Evolutionary conservation across 35 echinoderm and acorn worm genomes (phyloP).

Genomic region (Ophiothrix spiculata): DNA sequence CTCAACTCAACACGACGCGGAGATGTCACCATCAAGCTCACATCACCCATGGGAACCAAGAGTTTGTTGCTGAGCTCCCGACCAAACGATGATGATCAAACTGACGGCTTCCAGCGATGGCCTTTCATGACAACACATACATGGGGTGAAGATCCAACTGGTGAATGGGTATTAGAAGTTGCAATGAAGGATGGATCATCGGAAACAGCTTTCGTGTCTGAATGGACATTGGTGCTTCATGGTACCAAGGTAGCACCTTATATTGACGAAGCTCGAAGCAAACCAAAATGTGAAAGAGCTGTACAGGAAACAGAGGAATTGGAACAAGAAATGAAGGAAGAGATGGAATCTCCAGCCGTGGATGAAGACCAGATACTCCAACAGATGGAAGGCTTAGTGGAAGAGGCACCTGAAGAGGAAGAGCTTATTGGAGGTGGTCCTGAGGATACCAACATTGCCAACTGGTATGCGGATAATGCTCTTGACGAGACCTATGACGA

Average conservation of each 20-base stretch:
- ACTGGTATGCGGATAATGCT: background rate
- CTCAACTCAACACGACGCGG: slow-evolving; percentile 83
- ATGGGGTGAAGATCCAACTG: slow-evolving; percentile 89
- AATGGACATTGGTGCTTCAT: slow-evolving; percentile 92
- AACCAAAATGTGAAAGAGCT: slow-evolving; percentile 48
- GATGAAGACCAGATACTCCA: background rate
- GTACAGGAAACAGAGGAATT: slow-evolving; percentile 37
- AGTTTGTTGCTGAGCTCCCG: slow-evolving; percentile 82
- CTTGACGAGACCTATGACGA: background rate
- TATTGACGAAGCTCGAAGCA: slow-evolving; percentile 75
- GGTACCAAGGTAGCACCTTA: slow-evolving; percentile 83
- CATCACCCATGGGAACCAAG: slow-evolving; percentile 88
- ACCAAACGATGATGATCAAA: slow-evolving; percentile 69
- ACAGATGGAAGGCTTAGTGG: background rate
- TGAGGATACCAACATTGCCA: background rate
- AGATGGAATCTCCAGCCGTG: background rate
- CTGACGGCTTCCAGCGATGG: slow-evolving; percentile 92
- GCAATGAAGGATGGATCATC: slow-evolving; percentile 58
- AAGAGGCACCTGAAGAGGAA: background rate
- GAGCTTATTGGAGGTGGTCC: background rate
- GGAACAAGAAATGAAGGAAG: slow-evolving; percentile 36
- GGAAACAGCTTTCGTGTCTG: slow-evolving; percentile 64
- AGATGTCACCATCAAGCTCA: slow-evolving; percentile 86
- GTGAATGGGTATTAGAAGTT: slow-evolving; percentile 91
- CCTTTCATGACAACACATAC: slow-evolving; percentile 99